A percentile compares a stretch with the other conserved stretches of the same genome.
These are phyloP conservation scores for Clistopyga incitator DNA, from an alignment of 2,888 invertebrate genomes.

Conservation along the genomic window DNA sequence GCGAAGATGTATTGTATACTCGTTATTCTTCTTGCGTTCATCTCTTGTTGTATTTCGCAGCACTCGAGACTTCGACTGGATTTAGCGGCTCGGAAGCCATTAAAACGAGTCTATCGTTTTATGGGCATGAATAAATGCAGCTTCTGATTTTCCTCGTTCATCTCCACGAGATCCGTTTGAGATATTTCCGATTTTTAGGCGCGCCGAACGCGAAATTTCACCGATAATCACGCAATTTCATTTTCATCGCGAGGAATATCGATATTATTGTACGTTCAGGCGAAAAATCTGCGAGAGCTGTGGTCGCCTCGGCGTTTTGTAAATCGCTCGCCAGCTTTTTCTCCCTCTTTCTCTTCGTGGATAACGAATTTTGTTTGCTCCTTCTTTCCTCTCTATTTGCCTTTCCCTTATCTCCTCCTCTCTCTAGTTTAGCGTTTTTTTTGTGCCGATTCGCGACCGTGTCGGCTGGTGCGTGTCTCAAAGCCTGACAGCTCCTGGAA, in stretches of 20 bases:
- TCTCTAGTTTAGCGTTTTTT: conserved; percentile 42
- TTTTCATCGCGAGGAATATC: conserved; percentile 46
- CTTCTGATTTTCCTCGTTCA: conserved; percentile 1
- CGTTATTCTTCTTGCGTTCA: conserved; percentile 26
- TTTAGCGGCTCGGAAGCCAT: conserved; percentile 18
- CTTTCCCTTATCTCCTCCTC: too few species aligned
- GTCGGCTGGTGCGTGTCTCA: conserved; percentile 73
- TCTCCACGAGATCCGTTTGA: conserved; percentile 10
- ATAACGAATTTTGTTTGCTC: conserved; percentile 31
- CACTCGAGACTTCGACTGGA: conserved; percentile 8
- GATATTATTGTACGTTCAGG: conserved; percentile 63
- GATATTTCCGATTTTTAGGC: not conserved
- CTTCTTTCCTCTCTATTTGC: conserved; percentile 46
- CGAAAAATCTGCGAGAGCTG: conserved; percentile 48
- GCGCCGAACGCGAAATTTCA: conserved; percentile 18
- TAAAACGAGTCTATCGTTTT: conserved; percentile 34
- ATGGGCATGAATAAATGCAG: conserved; percentile 69
- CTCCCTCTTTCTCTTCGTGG: conserved; percentile 31
- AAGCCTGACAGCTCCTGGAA: conserved; percentile 81
- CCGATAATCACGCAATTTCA: conserved; percentile 25
- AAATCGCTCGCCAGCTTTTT: conserved; percentile 3
- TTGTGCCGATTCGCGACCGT: conserved; percentile 55
- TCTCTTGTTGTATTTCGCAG: conserved; percentile 5
- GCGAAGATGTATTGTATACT: conserved; percentile 36
- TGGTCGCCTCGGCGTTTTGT: conserved; percentile 26